These are phyloP conservation scores for Gallinago solitaria DNA, from an alignment of 2,797 vertebrate species.

Conservation along the genomic window DNA sequence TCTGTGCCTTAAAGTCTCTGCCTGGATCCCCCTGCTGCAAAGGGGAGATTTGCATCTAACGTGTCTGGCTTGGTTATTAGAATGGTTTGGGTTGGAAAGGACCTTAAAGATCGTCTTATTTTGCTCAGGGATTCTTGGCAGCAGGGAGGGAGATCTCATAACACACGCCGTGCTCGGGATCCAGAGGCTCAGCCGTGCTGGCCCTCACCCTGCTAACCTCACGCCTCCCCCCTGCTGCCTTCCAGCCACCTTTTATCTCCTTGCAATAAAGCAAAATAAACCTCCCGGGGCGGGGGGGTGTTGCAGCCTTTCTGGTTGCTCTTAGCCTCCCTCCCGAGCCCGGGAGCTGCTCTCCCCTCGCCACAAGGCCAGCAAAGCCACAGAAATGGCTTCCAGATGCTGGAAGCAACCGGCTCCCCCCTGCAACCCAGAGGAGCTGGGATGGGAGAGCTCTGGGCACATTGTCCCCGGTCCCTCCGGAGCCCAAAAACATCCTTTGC, in stretches of 20 bases:
- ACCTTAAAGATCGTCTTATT: not conserved
- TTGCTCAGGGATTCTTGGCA: not conserved
- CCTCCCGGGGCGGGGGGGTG: not conserved
- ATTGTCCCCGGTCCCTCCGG: fast-evolving
- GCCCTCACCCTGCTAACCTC: not conserved
- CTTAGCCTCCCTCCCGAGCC: not conserved
- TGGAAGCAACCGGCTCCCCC: not conserved
- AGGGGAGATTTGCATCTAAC: not conserved
- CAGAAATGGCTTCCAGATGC: slow-evolving; percentile 22
- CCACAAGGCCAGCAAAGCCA: not conserved
- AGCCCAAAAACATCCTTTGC: not conserved
- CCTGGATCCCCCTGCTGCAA: not conserved
- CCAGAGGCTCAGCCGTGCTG: not conserved
- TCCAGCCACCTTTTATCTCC: not conserved
- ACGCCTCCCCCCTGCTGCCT: fast-evolving
- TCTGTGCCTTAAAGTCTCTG: not conserved
- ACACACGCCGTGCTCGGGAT: fast-evolving
- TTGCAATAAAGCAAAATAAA: not conserved
- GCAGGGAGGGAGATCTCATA: not conserved
- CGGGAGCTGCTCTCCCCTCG: not conserved
- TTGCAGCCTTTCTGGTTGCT: not conserved
- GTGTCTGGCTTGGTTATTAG: not conserved
- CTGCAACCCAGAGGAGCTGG: not conserved
- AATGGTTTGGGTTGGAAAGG: not conserved
- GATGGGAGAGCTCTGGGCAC: not conserved